A percentile compares a stretch with the other conserved stretches of the same genome.
These are phyloP conservation scores for Paramisgurnus dabryanus DNA, from an alignment of 2,113 vertebrate species.

Conservation along the genomic window DNA sequence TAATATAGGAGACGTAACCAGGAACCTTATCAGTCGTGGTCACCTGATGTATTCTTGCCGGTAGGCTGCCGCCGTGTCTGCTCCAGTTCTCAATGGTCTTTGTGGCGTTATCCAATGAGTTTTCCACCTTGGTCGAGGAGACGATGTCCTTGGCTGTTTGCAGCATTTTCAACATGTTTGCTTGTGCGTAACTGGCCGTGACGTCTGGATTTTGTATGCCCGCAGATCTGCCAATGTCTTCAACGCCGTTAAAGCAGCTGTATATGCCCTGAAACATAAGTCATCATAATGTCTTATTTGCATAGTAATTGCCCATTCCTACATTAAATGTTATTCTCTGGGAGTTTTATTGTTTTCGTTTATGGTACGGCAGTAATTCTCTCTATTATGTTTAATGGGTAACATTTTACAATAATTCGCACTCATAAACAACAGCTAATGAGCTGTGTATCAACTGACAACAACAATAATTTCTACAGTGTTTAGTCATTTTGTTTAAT, in stretches of 20 bases:
- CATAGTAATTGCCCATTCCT: no score
- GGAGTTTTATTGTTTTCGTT: not conserved
- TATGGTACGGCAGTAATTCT: not conserved
- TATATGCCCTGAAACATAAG: slow-evolving; percentile 85
- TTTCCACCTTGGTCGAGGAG: slow-evolving; percentile 85
- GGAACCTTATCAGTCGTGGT: slow-evolving; percentile 63
- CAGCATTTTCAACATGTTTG: slow-evolving; percentile 94
- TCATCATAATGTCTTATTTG: not conserved
- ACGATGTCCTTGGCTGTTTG: slow-evolving; percentile 94
- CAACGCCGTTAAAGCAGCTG: slow-evolving; percentile 93
- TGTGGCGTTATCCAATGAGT: slow-evolving; percentile 90
- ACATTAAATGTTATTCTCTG: no score
- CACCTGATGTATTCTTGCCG: slow-evolving; percentile 69
- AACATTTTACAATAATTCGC: not conserved
- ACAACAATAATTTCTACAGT: no score
- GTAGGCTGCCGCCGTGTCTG: slow-evolving; percentile 76
- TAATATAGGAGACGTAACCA: slow-evolving; percentile 62
- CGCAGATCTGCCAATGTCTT: slow-evolving; percentile 79
- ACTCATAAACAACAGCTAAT: no score
- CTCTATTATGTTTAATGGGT: not conserved
- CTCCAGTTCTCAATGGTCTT: slow-evolving; percentile 90
- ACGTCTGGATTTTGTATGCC: slow-evolving; percentile 82
- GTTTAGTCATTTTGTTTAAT: no score
- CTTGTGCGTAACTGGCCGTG: slow-evolving; percentile 88
- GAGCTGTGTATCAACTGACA: no score